Base-by-base conservation (phyloP, 1,140 invertebrate genomes). In the Drosophila sp. region DNA sequence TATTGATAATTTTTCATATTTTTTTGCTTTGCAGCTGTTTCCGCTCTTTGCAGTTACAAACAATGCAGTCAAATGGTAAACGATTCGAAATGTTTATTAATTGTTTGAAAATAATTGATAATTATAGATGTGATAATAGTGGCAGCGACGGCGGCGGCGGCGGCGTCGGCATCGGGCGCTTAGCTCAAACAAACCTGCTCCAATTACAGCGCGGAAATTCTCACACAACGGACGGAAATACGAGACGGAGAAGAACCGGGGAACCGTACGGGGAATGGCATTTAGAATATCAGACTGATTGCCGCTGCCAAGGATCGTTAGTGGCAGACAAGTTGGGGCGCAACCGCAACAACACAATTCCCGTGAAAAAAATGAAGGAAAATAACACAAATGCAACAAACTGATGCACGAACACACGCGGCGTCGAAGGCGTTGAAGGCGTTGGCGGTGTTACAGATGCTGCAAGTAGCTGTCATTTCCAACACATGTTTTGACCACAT, bases 401-500 rank as follows among this genome's bases (percentile, higher is more conserved):
- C 2, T 32, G 44, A 8, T 47, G 44, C 44, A 58, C 72, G 78
- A 84, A 82, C 87, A 84, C 87, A 90, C 83, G 78, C 87, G 78
- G 79, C 69, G 87, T 83, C 23, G 63, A 47, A 44, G 58, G 66
- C 38, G 33, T 60, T 47, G 66, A 33, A 67, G 80, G 82, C 81
- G 70, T 70, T 77, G 74, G 75, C 87, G 77, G 82, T 72, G 72
- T 84, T 84, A 81, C 77, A 90, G 85, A 91, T 91, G 81, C 90
- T 74, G 90, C 85, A 90, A 91, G 90, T 84, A 87, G 90, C 90
- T 91, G 90, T 91, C 90, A 91, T 70, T 91, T 91, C 90, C 75
- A 91, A 91, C 90, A 91, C 90, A 91, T 91, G 90, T 91, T 91
- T 91, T 91, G 90, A 91, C 90, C 90, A 80, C 82, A 57, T 63